Percentiles rank a stretch among this genome's conserved stretches.
Conservation (phyloP, 2,888 invertebrate genomes). For the Salpingus planirostris region DNA sequence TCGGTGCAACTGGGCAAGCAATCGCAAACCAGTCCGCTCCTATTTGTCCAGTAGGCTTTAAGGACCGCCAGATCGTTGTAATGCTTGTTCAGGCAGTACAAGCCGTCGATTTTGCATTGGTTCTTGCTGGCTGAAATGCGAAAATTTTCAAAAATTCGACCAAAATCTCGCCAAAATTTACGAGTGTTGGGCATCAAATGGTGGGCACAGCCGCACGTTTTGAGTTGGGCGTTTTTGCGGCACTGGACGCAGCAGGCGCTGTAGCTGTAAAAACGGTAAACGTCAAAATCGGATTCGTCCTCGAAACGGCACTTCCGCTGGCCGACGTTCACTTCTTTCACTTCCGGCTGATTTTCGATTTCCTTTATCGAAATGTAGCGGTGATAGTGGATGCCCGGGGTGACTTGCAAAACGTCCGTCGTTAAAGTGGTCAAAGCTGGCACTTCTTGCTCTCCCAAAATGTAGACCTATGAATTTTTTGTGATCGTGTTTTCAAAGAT, state of each 20-base stretch:
- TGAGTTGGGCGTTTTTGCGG: slow-evolving; percentile 53
- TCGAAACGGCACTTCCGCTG: slow-evolving; percentile 65
- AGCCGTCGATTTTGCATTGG: slow-evolving; percentile 55
- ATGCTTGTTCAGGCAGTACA: slow-evolving; percentile 54
- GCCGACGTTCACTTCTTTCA: slow-evolving; percentile 48
- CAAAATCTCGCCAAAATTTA: slow-evolving; percentile 25
- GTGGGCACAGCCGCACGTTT: slow-evolving; percentile 57
- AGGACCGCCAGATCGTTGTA: slow-evolving; percentile 55
- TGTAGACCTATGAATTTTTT: slow-evolving; percentile 49
- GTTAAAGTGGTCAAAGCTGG: slow-evolving; percentile 58
- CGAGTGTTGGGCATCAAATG: slow-evolving; percentile 59
- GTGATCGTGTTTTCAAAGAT: no score
- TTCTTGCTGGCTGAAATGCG: slow-evolving; percentile 41
- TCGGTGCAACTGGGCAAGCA: slow-evolving; percentile 66
- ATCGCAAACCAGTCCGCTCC: slow-evolving; percentile 56
- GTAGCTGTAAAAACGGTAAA: slow-evolving; percentile 61
- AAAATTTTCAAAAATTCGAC: background rate
- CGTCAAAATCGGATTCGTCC: slow-evolving; percentile 53
- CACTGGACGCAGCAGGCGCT: slow-evolving; percentile 66
- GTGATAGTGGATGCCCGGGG: slow-evolving; percentile 47
- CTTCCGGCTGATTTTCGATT: slow-evolving; percentile 61
- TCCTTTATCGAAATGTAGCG: slow-evolving; percentile 40
- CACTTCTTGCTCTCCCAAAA: slow-evolving; percentile 58
- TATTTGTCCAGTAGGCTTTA: slow-evolving; percentile 56
- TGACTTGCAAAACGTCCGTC: slow-evolving; percentile 51